These are phyloP conservation scores for Camponotus floridanus DNA, from an alignment of 1,140 invertebrate genomes.

Conservation along the genomic window DNA sequence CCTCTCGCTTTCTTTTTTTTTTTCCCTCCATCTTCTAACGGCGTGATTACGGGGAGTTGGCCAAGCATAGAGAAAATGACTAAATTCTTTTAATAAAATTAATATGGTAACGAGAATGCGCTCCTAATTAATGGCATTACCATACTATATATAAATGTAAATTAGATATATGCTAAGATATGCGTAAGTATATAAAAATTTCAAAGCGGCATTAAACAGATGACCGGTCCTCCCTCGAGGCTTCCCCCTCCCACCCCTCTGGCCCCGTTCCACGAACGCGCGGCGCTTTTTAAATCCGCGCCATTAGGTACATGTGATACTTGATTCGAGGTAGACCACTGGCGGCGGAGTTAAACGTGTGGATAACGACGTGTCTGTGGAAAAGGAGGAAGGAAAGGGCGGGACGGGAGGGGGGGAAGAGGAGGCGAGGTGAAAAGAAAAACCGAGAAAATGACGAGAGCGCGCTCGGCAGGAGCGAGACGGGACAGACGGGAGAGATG, in stretches of 20 bases:
- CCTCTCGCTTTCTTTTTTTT: background rate
- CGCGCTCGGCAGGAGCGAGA: conserved; percentile 31
- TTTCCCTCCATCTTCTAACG: background rate
- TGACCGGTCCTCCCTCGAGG: conserved; percentile 6
- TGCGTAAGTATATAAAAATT: conserved; percentile 56
- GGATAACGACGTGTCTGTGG: conserved; percentile 67
- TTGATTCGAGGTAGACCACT: conserved; percentile 65
- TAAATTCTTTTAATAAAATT: conserved; percentile 44
- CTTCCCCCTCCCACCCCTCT: background rate
- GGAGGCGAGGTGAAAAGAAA: conserved; percentile 40
- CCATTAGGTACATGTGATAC: conserved; percentile 66
- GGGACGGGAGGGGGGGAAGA: background rate
- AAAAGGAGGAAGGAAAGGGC: conserved; percentile 32
- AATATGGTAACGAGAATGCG: conserved; percentile 37
- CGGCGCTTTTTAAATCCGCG: conserved; percentile 55
- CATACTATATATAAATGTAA: conserved; percentile 63
- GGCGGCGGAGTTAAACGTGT: conserved; percentile 66
- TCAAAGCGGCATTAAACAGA: conserved; percentile 50
- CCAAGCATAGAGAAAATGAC: background rate
- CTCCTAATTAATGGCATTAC: conserved; percentile 49
- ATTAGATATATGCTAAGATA: conserved; percentile 51
- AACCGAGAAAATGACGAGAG: conserved; percentile 46
- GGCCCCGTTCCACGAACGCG: conserved; percentile 33
- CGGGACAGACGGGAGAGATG: conserved; percentile 14
- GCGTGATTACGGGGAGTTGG: background rate